Base-by-base conservation (phyloP, 2,113 vertebrate species). In the Asarcornis scutulata region DNA sequence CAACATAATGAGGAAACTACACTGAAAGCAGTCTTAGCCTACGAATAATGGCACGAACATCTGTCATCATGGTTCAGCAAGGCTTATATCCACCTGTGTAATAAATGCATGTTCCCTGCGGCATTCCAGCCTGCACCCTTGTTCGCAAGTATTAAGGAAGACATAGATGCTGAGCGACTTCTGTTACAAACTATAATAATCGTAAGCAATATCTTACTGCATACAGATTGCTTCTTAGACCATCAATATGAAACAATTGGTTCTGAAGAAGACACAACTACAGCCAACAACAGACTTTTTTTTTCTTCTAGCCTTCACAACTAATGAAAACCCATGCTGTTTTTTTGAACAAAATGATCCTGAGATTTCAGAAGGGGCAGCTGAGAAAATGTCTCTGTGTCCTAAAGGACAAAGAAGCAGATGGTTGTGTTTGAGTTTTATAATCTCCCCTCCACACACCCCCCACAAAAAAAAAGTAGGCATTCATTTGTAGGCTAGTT, bases 1-100 rank as follows among this genome's bases (percentile, higher is more conserved):
- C 59, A 76, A 32, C 25, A 53, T 92, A 52, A 50, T 69, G 71
- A 91, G 89, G 85, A 75, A 88, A 91, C 80, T 46, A 46, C 7
- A 48, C 59, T 63, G 50, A 87, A 64, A 63, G 60, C 40, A 88
- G 18, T 50, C 44, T 76, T 36, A 40, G 55, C 27, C 20, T n/a
- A 15, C 7, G 36, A 40, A 26, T 50, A 68, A 40, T 75, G 68
- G 8, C 44, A 7, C 44, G 34, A 48, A 59, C 26, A 66, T 74
- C 66, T 73, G 50, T 66, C 17, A 11, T 22, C 0, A 0, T 36
- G 44, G 44, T 69, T 79, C 44, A 75, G 73, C 32, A 89, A 75
- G 44, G 40, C 21, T 59, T 27, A 0, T 79, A 31, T 66, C 0
- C 0, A 38, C 42, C 62, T 34, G 1, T 48, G 38, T 58, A 73